Evolutionary conservation across 2,797 vertebrate genomes (phyloP), one percentile per base, ranked within the genome.

Genomic region (Neostethus bicornis): DNA sequence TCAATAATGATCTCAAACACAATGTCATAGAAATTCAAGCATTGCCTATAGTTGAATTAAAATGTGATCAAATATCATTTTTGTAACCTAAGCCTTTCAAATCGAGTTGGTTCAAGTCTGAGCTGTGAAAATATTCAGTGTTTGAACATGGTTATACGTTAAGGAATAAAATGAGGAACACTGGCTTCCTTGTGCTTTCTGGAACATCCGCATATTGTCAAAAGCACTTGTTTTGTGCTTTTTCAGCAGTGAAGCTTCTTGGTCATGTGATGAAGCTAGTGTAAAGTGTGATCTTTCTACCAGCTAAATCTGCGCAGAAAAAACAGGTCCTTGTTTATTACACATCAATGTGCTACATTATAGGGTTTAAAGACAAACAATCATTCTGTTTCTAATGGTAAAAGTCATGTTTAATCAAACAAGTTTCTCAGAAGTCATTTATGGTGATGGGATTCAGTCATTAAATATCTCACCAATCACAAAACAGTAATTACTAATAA

Each of bases 251-350:
- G 26, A 20, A 48, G 26, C 35, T 51, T 28, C 49, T 14, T 24
- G 19, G 67, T 88, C 83, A 79, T 59, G 57, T 75, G 85, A 81
- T 63, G 13, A 41, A 10, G 25, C 43, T 60, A 31, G 6, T 42
- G 44, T 41, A 47, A 65, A 84, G 79, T 81, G 76, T 85, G 86
- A 86, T 55, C 52, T 69, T 47, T 72, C 56, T 82, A 78, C 77
- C 35, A 47, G 66, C 77, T 57, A 45, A n/a, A 44, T 6, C 12
- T 69, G 70, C 0, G 20, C 3, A 12, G 5, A 69, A 53, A 6
- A 26, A 23, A 45, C 0, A 19, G 16, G 25, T 44, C 4, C 25
- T 64, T 31, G 56, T 38, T 25, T 23, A 9, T 61, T 29, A 51
- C 28, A 13, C 5, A 29, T 77, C 73, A 81, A 62, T 37, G 31